These are phyloP conservation scores for Calcarius ornatus DNA, from an alignment of 2,113 vertebrate genomes.

Conservation along the genomic window DNA sequence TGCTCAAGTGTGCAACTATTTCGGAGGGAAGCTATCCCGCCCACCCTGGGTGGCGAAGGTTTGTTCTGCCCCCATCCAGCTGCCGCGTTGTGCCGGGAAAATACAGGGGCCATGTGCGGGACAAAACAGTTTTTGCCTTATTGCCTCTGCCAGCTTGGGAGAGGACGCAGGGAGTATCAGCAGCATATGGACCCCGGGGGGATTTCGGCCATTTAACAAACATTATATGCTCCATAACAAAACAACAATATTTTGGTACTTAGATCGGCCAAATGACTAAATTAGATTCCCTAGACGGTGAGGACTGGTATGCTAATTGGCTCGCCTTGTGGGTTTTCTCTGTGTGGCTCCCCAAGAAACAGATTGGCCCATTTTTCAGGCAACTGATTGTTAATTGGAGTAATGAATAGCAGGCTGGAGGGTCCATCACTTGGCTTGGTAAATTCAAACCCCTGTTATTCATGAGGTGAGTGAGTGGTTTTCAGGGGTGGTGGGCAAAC, in stretches of 20 bases:
- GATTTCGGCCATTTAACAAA: slow-evolving; percentile 70
- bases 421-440: slow-evolving; percentile 69
- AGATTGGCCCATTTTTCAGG: slow-evolving; percentile 84
- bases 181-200: slow-evolving; percentile 75
- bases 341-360: slow-evolving; percentile 66
- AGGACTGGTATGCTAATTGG: slow-evolving; percentile 74
- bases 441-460: slow-evolving; percentile 75
- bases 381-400: slow-evolving; percentile 83
- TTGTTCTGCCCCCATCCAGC: slow-evolving; percentile 69
- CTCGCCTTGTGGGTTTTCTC: slow-evolving; percentile 70
- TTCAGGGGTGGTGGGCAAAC: slow-evolving; percentile 31
- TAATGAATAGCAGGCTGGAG: slow-evolving; percentile 79
- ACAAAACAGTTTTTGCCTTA: slow-evolving; percentile 72
- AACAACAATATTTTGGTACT: slow-evolving; percentile 67
- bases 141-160: slow-evolving; percentile 55
- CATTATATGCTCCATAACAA: slow-evolving; percentile 63
- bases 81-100: slow-evolving; percentile 72
- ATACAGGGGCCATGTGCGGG: slow-evolving; percentile 71
- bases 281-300: slow-evolving; percentile 73
- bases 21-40: slow-evolving; percentile 69
- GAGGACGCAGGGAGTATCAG: slow-evolving; percentile 47
- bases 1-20: slow-evolving; percentile 80
- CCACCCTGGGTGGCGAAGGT: slow-evolving; percentile 75
- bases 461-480: slow-evolving; percentile 33
- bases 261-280: slow-evolving; percentile 63